These are phyloP conservation scores for Cyrtorhinus lividipennis DNA, from an alignment of 1,140 invertebrate species.

Conservation along the genomic window DNA sequence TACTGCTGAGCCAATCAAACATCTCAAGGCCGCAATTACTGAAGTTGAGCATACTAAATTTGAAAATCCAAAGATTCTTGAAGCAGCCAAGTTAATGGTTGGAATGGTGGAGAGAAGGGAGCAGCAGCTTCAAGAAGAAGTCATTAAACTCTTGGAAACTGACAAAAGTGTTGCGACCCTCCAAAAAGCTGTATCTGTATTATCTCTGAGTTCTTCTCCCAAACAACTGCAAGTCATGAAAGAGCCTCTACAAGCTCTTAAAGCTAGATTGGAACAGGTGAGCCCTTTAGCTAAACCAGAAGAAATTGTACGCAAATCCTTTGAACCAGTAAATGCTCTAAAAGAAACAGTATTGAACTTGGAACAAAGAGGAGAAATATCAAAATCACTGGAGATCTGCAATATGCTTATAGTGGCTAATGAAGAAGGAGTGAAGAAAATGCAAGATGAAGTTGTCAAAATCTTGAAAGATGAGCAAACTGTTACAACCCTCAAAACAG, in stretches of 20 bases:
- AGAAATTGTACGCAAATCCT: neutral
- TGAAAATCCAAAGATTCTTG: neutral
- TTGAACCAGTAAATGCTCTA: neutral
- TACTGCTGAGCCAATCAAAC: neutral
- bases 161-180: neutral
- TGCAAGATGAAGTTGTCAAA: slow-evolving; percentile 9
- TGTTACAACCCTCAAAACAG: neutral
- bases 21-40: slow-evolving; percentile 15
- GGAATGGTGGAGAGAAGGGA: slow-evolving; percentile 6
- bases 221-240: too few species aligned
- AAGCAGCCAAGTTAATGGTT: neutral
- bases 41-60: slow-evolving; percentile 20
- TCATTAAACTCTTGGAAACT: slow-evolving; percentile 6
- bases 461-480: neutral
- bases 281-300: neutral
- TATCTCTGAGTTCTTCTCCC: too few species aligned
- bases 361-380: slow-evolving; percentile 21
- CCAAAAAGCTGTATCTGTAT: neutral
- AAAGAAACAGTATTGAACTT: slow-evolving; percentile 18
- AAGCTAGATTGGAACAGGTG: neutral
- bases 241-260: too few species aligned
- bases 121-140: neutral
- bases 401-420: neutral
- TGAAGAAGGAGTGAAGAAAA: slow-evolving; percentile 22
- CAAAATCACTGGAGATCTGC: neutral